Base-by-base conservation (phyloP, 2,797 vertebrate species). In the Gallinago nigripennis region DNA sequence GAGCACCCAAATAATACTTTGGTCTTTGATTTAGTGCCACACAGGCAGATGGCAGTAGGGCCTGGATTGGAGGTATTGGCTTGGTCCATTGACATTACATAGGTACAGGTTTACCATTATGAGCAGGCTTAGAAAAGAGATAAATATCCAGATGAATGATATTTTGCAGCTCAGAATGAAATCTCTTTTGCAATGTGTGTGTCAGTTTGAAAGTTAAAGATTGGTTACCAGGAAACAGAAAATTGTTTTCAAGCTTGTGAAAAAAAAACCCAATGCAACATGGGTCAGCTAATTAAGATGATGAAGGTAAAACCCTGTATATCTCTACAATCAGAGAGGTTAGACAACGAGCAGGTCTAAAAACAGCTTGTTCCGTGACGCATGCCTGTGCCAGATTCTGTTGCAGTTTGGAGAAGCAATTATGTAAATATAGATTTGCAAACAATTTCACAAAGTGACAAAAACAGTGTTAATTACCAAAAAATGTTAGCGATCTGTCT, bases 401-500 rank as follows among this genome's bases (percentile, higher is more conserved):
- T 25, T 83, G 69, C 86, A 95, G 83, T 86, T 83, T 91, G 92
- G 87, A 92, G 92, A 83, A 91, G 84, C 84, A 96, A 96, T 97
- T 97, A 95, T 83, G 79, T 96, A 97, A 96, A 96, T 95, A 96
- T 94, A 96, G 96, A 94, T 91, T 92, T 94, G 82, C 79, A 89
- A 96, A 93, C 92, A 94, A 78, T 93, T 96, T 82, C 76, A 93
- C 61, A 16, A 95, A 96, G 92, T 96, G 94, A 95, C 76, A 93
- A 91, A 94, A 93, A 81, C 82, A 71, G 76, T 93, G 91, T 89
- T 97, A 95, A 96, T 96, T 92, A 89, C 79, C 37, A 78, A 85
- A 91, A 92, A 96, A 92, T 30, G 69, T 63, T 90, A 88, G 79
- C 3, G 27, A 92, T 84, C 77, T 88, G 48, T 88, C 73, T 90